phyloP scores from a whole-genome alignment of 2,797 vertebrate genomes.

The Mionectes olivaceus region DNA sequence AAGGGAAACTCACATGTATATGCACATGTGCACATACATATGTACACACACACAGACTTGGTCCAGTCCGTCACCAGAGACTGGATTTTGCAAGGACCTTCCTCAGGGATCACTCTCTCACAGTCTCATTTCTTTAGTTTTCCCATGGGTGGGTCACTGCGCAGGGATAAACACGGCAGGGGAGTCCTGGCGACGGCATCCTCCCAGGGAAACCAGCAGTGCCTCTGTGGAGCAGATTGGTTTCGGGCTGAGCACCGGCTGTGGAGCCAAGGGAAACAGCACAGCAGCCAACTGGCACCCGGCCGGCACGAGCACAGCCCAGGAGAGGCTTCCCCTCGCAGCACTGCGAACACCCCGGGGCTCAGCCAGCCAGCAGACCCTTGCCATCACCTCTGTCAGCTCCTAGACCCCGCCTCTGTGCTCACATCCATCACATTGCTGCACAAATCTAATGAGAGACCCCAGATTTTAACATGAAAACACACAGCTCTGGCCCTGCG shows the following conservation, averaged over 20 bases:
- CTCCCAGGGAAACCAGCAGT: background rate
- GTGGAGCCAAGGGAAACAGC: slow-evolving; percentile 47
- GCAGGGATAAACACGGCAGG: background rate
- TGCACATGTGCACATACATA: background rate
- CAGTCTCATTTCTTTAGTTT: background rate
- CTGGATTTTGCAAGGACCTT: slow-evolving; percentile 9
- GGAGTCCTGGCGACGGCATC: slow-evolving; percentile 29
- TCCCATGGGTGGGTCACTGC: slow-evolving; percentile 12
- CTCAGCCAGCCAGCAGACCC: background rate
- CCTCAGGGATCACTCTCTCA: background rate
- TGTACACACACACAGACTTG: background rate
- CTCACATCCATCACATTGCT: background rate
- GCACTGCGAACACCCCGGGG: background rate
- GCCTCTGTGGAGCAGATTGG: background rate
- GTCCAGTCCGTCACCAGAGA: background rate
- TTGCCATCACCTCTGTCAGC: background rate
- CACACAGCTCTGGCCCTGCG: background rate
- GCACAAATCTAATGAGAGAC: background rate
- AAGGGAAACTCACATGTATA: background rate
- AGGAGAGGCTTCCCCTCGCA: background rate
- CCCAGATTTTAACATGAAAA: background rate
- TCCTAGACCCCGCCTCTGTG: background rate
- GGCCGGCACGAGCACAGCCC: background rate
- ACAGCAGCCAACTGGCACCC: slow-evolving; percentile 19
- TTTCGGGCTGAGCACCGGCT: background rate